Base-by-base conservation (phyloP, 2,888 invertebrate species). In the Caenorhabditis wallacei region DNA sequence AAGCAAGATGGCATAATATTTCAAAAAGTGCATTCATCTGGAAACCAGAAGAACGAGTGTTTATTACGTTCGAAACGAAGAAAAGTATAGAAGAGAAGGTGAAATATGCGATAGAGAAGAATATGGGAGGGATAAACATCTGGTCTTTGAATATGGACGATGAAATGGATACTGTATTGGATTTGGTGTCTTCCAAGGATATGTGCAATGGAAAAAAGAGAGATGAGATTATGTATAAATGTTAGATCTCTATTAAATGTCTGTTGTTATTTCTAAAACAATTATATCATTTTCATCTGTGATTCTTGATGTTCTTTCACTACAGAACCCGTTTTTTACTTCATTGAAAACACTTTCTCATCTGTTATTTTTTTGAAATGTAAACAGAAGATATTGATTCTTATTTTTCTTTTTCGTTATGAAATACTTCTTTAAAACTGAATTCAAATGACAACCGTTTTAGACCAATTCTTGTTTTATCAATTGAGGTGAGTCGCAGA, bases 401-500 rank as follows among this genome's bases (percentile, higher is more conserved):
- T 8, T 5, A 5, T 30, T 30, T 30, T 3, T 30, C 8, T 30
- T 8, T 3, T 30, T 30, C 30, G 30, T 5, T 8, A 30, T 30
- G 30, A 5, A 3, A 5, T 3, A 30, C 30, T 5, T 30, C 8
- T 30, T 30, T 30, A 30, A 30, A 30, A 30, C 8, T 30, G 30
- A 30, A 30, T 30, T 30, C 30, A 30, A n/a, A 61, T 61, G 61
- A 40, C 61, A 16, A 46, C 61, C 0, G 40, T 24, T 61, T 40
- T 61, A 2, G 61, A 61, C 13, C 22, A 46, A 3, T 61, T 61
- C n/a, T n/a, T 61, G 16, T 46, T 61, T 16, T 61, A 61, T 26
- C 61, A 61, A 43, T 26, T 61, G 13, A 61, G 61, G 61, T 61
- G 30, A 30, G 30, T 5, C 30, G 30, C 30, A 30, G 30, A 30